A percentile compares a stretch with the other conserved stretches of the same genome.
Evolutionary conservation across 2,888 invertebrate genomes (phyloP).

Genomic region (Chymomyza fuscimana): DNA sequence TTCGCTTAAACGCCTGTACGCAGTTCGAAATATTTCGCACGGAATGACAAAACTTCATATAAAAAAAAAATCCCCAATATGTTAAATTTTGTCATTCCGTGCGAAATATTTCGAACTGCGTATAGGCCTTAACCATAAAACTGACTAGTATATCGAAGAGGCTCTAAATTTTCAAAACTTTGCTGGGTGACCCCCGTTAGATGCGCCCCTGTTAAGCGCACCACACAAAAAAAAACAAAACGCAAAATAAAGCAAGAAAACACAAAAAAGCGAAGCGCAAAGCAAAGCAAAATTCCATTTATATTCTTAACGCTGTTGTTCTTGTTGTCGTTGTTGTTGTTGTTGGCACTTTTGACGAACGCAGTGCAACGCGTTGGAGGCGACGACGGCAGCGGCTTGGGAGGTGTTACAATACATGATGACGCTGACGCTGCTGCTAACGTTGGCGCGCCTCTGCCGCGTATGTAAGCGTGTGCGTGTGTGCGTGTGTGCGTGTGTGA

Average conservation of each 20-base stretch:
- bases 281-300: constrained; percentile 66
- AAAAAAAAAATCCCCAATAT: too few relatives aligned
- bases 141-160: too few relatives aligned
- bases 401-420: constrained; percentile 65
- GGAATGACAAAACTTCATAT: too few relatives aligned
- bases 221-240: too few relatives aligned
- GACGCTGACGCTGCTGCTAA: background rate
- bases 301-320: constrained; percentile 47
- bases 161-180: too few relatives aligned
- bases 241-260: background rate
- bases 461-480: constrained; percentile 4
- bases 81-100: too few relatives aligned
- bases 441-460: background rate
- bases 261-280: constrained; percentile 44
- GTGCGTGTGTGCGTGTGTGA: constrained; percentile 29
- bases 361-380: constrained; percentile 39
- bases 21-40: too few relatives aligned
- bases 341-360: constrained; percentile 57
- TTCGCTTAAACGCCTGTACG: too few relatives aligned
- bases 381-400: constrained; percentile 46
- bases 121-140: too few relatives aligned
- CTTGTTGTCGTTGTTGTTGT: constrained; percentile 36
- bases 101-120: too few relatives aligned
- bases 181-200: too few relatives aligned
- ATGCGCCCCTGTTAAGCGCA: too few relatives aligned